phyloP scores from a whole-genome alignment of 2,113 vertebrate species.

The Orientallactaga bullata region DNA sequence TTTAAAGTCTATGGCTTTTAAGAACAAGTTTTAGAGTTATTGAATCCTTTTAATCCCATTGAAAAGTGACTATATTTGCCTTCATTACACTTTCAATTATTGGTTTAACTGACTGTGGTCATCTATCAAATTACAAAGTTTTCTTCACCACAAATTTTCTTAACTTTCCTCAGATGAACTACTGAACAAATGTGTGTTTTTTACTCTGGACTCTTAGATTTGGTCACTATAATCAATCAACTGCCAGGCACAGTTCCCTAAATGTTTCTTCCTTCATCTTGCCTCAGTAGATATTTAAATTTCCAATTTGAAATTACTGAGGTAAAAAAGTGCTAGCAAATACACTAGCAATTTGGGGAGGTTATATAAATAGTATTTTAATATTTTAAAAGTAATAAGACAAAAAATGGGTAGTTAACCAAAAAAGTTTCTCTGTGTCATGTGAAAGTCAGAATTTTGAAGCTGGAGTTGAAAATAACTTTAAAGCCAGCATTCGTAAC shows the following conservation, averaged over 20 bases:
- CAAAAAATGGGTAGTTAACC: constrained; percentile 44
- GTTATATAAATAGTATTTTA: constrained; percentile 55
- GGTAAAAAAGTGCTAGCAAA: neutral
- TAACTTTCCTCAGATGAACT: constrained; percentile 15
- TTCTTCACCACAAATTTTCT: constrained; percentile 17
- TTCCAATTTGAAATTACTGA: constrained; percentile 50
- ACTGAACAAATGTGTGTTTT: neutral
- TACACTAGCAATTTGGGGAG: constrained; percentile 54
- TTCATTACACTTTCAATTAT: constrained; percentile 34
- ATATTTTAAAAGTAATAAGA: constrained; percentile 49
- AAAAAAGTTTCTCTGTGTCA: constrained; percentile 35
- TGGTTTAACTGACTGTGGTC: neutral
- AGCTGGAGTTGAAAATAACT: constrained; percentile 65
- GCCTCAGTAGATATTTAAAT: constrained; percentile 62
- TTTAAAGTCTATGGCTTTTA: neutral
- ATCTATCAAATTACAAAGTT: constrained; percentile 44
- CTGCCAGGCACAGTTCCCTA: neutral
- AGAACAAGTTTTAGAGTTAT: neutral
- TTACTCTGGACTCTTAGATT: constrained; percentile 50
- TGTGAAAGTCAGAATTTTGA: constrained; percentile 62
- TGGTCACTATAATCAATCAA: constrained; percentile 15
- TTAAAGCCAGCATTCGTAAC: constrained; percentile 56
- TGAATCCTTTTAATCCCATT: neutral
- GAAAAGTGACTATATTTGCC: neutral
- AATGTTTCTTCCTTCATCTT: constrained; percentile 55